phyloP scores from a whole-genome alignment of 2,888 invertebrate species.

The Crossocerus cetratus region DNA sequence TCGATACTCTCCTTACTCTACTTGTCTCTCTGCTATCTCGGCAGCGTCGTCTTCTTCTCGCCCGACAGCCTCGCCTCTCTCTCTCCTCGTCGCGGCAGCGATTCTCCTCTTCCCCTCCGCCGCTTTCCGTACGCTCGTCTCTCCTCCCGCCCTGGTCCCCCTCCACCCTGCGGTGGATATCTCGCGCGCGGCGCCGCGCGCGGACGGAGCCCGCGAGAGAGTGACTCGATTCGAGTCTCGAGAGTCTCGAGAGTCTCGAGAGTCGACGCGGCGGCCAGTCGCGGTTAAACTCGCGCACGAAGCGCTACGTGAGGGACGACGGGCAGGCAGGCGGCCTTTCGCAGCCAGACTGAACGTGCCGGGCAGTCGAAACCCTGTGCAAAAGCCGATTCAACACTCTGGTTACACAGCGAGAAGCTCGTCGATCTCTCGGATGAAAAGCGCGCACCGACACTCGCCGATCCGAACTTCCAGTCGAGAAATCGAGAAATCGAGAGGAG shows the following conservation, averaged over 20 bases:
- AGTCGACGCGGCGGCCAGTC: slow-evolving; percentile 63
- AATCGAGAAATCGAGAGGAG: no score
- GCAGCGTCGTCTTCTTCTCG: background rate
- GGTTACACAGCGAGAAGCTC: no score
- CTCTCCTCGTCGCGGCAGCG: no score
- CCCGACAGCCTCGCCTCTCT: background rate
- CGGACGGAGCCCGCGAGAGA: background rate
- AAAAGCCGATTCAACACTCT: no score
- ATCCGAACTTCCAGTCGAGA: no score
- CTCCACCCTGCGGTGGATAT: slow-evolving; percentile 5
- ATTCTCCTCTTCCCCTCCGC: no score
- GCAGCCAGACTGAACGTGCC: no score
- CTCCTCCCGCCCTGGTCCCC: slow-evolving; percentile 14
- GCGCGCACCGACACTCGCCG: no score
- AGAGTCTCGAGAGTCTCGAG: slow-evolving; percentile 44
- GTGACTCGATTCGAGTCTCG: slow-evolving; percentile 38
- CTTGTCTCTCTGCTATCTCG: slow-evolving; percentile 12
- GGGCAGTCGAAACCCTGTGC: no score
- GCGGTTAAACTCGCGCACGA: slow-evolving; percentile 65
- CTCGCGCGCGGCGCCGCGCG: no score
- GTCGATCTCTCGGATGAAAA: no score
- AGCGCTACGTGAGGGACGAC: slow-evolving; percentile 45
- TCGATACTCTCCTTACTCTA: slow-evolving; percentile 18
- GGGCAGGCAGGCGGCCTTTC: slow-evolving; percentile 1
- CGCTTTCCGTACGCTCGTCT: no score